Evolutionary conservation across 2,113 vertebrate genomes (phyloP), one percentile per base, ranked within the genome.

Genomic region (Pollachius pollachius): DNA sequence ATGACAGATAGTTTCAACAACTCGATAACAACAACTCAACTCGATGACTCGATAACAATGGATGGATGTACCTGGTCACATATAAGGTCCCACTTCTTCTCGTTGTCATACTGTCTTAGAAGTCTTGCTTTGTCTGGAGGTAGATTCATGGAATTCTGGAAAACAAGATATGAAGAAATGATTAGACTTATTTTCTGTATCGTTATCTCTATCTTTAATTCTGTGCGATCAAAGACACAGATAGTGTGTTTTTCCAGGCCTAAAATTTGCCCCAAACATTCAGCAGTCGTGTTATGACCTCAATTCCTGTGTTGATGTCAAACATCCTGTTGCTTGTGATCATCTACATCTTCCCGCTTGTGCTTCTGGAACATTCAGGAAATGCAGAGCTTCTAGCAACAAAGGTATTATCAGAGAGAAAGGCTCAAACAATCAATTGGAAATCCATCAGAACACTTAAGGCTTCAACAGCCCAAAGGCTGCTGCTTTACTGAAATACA

Each of bases 61-160:
- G 5, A 19, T 61, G 15, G 68, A 64, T 5, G 69, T 87, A 98
- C 96, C 96, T 98, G 97, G 88, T 98, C 97, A 57, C 96, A 98
- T 83, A 98, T 98, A 68, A 98, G 94, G 83, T 97, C 97, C 97
- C 96, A 99, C 78, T 99, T 99, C 86, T 99, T 98, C 89, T 97
- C 96, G 0, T 96, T 98, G 91, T 99, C 97, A 0, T 99, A 99
- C 80, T 98, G 97, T 3, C 96, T 85, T 69, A 99, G 94, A 16
- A 98, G 95, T 58, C 95, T 92, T 15, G 96, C 97, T 89, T 98
- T 99, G 90, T 99, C 97, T 0, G 97, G 97, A 65, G 97, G 97
- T 41, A 97, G 90, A 85, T 98, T 99, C 97, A 98, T 98, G 70
- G 96, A 99, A 84, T 93, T 98, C 97, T 98, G 91, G 54, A 83